Evolutionary conservation across 37 sponge, comb jelly and placozoan species (phyloP).

Genomic region (Halichondria panicea): DNA sequence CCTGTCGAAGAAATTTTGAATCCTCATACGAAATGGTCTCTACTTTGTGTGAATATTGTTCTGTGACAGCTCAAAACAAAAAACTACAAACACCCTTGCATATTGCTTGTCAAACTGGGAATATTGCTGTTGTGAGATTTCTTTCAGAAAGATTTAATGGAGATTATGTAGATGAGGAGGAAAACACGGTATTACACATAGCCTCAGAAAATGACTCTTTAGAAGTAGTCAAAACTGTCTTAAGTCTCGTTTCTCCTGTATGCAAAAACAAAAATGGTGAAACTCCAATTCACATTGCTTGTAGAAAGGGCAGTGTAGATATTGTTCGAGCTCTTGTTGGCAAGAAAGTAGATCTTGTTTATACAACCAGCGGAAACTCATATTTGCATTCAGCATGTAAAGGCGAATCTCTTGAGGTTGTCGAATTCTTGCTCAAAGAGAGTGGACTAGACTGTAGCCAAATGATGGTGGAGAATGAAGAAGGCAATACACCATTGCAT

Average conservation of each 20-base stretch:
- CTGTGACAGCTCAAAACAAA: background rate
- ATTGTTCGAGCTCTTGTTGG: background rate
- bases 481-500: conserved; percentile 25
- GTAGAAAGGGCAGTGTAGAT: background rate
- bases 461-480: background rate
- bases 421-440: background rate
- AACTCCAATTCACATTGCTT: background rate
- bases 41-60: background rate
- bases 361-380: background rate
- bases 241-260: background rate
- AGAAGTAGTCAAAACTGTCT: background rate
- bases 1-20: background rate
- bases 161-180: background rate
- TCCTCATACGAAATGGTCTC: background rate
- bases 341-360: background rate
- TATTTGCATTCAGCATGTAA: background rate
- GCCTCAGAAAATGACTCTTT: background rate
- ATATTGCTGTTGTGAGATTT: background rate
- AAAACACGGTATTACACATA: background rate
- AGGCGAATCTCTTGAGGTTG: background rate
- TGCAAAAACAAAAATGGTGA: background rate
- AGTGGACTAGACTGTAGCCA: background rate
- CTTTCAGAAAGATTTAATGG: background rate
- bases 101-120: background rate
- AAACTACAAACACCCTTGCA: background rate